Conservation (phyloP, 2,888 invertebrate species). For the Lasioglossum villosulum region DNA sequence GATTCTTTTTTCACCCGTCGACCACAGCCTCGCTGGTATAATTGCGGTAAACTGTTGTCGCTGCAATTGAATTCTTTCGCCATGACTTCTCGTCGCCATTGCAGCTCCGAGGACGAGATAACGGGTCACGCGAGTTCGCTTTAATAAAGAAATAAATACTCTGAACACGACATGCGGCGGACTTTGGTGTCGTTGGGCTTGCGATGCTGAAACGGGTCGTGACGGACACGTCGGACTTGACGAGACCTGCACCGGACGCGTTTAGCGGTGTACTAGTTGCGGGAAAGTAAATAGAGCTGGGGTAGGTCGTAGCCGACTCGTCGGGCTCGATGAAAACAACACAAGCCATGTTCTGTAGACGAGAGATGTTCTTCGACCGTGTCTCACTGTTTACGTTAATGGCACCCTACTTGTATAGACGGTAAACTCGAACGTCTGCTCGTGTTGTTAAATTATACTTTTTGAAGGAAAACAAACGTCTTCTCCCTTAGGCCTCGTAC, state of each 20-base stretch:
- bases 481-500: too few relatives aligned
- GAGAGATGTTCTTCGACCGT: background rate
- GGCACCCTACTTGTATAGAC: background rate
- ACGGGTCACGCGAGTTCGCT: conserved; percentile 4
- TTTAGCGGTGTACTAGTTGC: background rate
- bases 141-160: background rate
- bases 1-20: background rate
- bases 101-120: background rate
- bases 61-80: conserved; percentile 9
- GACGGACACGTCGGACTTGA: conserved; percentile 2
- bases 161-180: background rate
- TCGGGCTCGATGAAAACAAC: background rate
- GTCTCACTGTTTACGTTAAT: background rate
- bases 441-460: background rate
- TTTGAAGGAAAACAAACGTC: background rate
- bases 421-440: background rate
- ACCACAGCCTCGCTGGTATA: background rate
- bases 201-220: background rate
- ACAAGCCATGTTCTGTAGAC: background rate
- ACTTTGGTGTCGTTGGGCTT: background rate
- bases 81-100: background rate
- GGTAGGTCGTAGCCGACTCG: background rate
- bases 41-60: conserved; percentile 16
- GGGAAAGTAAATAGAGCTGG: background rate
- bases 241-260: background rate